phyloP scores from a whole-genome alignment of 2,113 vertebrate genomes.

The Pachyramphus minor region DNA sequence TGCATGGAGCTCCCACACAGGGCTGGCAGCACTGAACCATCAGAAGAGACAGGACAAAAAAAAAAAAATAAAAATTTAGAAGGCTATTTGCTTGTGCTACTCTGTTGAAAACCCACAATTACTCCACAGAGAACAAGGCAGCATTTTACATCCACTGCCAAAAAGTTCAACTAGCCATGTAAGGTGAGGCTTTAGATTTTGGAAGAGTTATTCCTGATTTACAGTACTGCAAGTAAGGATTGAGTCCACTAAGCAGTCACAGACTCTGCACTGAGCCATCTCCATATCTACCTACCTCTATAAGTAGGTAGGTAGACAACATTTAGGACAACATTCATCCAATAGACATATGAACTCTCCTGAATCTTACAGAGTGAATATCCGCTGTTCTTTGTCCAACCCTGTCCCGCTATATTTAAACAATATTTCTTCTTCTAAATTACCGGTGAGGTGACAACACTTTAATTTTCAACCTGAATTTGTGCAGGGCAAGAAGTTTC shows the following conservation, averaged over 20 bases:
- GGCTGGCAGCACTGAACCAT: neutral
- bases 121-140: neutral
- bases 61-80: neutral
- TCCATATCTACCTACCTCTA: neutral
- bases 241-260: neutral
- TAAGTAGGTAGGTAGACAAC: neutral
- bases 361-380: neutral
- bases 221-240: neutral
- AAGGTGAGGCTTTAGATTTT: neutral
- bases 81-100: neutral
- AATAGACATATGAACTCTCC: neutral
- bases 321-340: neutral
- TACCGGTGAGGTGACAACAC: neutral
- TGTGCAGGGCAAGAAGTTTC: neutral
- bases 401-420: neutral
- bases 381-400: neutral
- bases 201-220: neutral
- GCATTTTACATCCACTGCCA: neutral
- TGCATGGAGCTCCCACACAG: neutral
- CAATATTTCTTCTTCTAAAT: neutral
- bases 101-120: neutral
- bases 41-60: neutral
- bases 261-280: neutral
- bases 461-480: conserved; percentile 31
- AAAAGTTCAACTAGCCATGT: neutral